Percentiles rank a stretch among this genome's conserved stretches.
Evolutionary conservation across 2,797 vertebrate genomes (phyloP).

Genomic region (Masticophis lateralis): DNA sequence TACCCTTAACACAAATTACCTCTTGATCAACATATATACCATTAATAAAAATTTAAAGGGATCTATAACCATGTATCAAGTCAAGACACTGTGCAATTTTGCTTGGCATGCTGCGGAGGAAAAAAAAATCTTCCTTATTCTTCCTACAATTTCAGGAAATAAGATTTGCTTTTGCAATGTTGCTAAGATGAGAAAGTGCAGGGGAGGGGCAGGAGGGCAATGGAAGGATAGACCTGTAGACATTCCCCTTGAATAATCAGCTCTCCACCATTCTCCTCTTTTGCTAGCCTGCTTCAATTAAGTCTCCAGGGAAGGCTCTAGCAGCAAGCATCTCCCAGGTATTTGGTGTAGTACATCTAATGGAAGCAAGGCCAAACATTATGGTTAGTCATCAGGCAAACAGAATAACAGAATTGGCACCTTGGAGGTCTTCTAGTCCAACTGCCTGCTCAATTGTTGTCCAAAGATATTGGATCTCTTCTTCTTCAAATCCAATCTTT

Average conservation of each 20-base stretch:
- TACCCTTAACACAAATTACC: background rate
- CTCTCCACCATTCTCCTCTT: background rate
- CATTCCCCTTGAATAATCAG: background rate
- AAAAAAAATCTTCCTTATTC: background rate
- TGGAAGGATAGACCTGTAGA: background rate
- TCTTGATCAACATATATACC: background rate
- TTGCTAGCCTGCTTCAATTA: background rate
- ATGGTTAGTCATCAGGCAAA: background rate
- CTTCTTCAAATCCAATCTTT: too few species aligned
- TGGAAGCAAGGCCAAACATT: background rate
- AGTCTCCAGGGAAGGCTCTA: background rate
- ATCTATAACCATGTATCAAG: background rate
- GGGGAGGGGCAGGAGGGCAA: background rate
- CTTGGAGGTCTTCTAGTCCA: too few species aligned
- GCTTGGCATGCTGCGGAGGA: background rate
- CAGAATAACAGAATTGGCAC: too few species aligned
- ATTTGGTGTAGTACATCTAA: background rate
- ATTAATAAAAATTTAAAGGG: background rate
- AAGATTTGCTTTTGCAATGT: background rate
- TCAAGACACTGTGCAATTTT: background rate
- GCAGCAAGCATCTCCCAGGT: background rate
- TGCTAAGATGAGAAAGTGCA: background rate
- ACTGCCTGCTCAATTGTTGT: too few species aligned
- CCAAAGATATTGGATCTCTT: too few species aligned
- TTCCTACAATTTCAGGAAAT: background rate